Conservation (phyloP, 37 sponge, comb jelly and placozoan species). For the Beroe ovata region DNA sequence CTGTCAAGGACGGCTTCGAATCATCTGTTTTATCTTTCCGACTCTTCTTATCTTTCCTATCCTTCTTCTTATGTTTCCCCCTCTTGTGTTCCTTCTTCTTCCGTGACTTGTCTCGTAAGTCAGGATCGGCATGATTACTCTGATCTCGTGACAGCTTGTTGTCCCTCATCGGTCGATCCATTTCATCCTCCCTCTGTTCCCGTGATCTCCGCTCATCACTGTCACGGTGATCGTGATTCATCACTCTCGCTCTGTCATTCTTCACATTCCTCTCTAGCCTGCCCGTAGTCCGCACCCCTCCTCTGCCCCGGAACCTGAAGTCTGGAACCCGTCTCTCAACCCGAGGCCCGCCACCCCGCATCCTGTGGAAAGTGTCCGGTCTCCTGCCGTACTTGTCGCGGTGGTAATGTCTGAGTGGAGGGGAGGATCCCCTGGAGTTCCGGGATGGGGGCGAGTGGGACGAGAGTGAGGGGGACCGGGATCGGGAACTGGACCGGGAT, state of each 20-base stretch:
- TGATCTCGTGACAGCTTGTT: background rate
- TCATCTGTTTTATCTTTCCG: background rate
- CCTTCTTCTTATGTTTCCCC: slow-evolving; percentile 42
- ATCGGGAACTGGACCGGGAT: slow-evolving; percentile 8
- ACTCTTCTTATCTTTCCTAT: slow-evolving; percentile 30
- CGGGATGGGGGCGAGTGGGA: slow-evolving; percentile 22
- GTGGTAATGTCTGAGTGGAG: slow-evolving; percentile 1
- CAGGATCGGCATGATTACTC: background rate
- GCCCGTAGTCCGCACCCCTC: background rate
- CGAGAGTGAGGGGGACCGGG: background rate
- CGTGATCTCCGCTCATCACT: slow-evolving; percentile 31
- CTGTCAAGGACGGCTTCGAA: background rate
- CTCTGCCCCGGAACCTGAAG: background rate
- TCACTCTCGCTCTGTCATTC: slow-evolving; percentile 19
- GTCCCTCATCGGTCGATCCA: background rate
- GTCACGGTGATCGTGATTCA: background rate
- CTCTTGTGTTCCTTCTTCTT: slow-evolving; percentile 61
- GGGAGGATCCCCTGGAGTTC: slow-evolving; percentile 12
- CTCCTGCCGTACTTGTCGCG: background rate
- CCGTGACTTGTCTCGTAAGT: background rate
- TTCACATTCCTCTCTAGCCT: slow-evolving; percentile 18
- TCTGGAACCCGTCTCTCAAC: background rate
- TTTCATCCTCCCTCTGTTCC: background rate
- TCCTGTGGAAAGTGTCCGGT: background rate
- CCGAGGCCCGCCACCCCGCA: background rate